Base-by-base conservation (phyloP, 2,888 invertebrate species). In the Cerastoderma edule region DNA sequence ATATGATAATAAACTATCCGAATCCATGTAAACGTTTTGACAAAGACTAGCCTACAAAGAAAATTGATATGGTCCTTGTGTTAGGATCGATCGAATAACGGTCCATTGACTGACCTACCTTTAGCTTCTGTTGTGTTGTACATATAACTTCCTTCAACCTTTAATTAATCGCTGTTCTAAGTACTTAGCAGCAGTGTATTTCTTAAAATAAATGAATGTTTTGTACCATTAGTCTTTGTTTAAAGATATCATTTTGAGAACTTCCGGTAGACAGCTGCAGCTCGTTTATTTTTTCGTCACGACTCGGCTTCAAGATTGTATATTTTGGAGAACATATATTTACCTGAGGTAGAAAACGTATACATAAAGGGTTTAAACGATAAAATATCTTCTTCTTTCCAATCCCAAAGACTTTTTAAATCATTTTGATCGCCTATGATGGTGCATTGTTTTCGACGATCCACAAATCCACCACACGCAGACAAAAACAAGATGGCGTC, bases 401-500 rank as follows among this genome's bases (percentile, higher is more conserved):
- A 39, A 32, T 27, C 22, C 39, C 35, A 39, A 24, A 13, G 2
- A 1, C 2, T 19, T 28, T 27, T 65, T 22, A 64, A 53, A 39
- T 71, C 71, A 71, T 64, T 30, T 54, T 64, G 53, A 64, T 53
- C 54, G 44, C 27, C 48, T 65, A 8, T 24, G 33, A 66, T 35
- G n/a, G 28, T 39, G 64, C 67, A 74, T 75, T 74, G 68, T 69
- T 75, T 68, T 60, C 48, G 33, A 24, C n/a, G n/a, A n/a, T 54
- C 32, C 39, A 27, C 63, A 46, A 39, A 32, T 39, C 67, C 64
- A 63, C 69, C 69, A 72, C 68, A 75, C 69, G 64, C 72, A 77
- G 70, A 75, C 77, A 77, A 81, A 72, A 80, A 75, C 80, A 81
- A 81, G 69, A 81, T 81, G 80, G 80, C 77, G 75, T 63, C 70